Conservation (phyloP, 1,140 invertebrate genomes). For the Fopius arisanus region DNA sequence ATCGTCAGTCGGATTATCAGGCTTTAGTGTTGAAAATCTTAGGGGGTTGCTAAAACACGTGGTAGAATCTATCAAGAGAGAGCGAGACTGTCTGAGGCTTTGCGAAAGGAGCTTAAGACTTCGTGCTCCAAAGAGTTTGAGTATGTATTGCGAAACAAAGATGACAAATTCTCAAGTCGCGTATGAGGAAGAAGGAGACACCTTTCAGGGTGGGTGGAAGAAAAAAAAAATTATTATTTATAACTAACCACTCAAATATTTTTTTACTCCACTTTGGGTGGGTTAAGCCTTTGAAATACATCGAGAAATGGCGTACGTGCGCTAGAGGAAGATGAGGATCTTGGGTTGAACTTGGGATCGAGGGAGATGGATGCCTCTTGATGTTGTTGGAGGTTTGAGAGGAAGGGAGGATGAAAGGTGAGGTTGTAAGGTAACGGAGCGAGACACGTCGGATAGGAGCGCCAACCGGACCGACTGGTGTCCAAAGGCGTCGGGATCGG, state of each 20-base stretch:
- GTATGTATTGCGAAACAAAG: background rate
- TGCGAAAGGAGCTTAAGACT: constrained; percentile 41
- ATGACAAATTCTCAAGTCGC: background rate
- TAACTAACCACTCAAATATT: background rate
- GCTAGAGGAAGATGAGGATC: background rate
- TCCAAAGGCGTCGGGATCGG: background rate
- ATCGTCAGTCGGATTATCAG: constrained; percentile 30
- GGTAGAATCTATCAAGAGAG: constrained; percentile 24
- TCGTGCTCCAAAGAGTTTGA: constrained; percentile 12
- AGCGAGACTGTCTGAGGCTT: background rate
- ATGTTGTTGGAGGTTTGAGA: background rate
- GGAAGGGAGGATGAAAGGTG: background rate
- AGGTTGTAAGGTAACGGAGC: constrained; percentile 12
- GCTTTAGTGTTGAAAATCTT: constrained; percentile 12
- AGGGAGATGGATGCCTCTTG: background rate
- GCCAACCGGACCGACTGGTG: constrained; percentile 2
- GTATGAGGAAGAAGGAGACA: background rate
- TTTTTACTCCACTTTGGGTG: background rate
- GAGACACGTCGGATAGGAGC: background rate
- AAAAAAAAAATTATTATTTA: background rate
- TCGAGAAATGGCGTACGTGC: background rate
- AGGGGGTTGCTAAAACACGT: constrained; percentile 19
- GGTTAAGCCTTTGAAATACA: background rate
- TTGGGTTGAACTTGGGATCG: background rate
- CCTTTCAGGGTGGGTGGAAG: background rate